These are phyloP conservation scores for Anarrhichthys ocellatus DNA, from an alignment of 2,113 vertebrate species.

Conservation along the genomic window DNA sequence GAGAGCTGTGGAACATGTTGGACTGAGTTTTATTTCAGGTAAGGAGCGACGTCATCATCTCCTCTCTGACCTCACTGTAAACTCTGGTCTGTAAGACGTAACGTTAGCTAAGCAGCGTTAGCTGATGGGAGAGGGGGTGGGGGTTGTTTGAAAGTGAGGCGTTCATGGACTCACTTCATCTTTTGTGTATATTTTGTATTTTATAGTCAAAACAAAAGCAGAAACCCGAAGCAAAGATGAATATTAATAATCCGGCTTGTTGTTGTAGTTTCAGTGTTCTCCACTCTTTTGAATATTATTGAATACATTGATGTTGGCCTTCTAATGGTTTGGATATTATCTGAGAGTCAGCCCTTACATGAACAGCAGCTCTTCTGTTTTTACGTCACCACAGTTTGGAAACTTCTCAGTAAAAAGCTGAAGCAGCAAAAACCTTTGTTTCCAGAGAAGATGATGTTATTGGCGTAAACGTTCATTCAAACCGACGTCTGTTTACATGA, in stretches of 20 bases:
- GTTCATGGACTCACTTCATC: neutral
- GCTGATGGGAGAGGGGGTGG: too few species aligned
- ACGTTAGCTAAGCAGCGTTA: too few species aligned
- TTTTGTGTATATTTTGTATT: neutral
- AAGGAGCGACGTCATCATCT: too few species aligned
- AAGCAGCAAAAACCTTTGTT: neutral
- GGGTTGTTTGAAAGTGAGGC: too few species aligned
- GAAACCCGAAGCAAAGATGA: neutral
- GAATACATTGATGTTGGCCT: neutral
- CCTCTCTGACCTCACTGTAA: too few species aligned
- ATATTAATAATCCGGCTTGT: too few species aligned
- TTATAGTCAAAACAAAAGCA: too few species aligned
- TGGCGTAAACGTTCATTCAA: neutral
- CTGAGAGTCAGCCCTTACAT: too few species aligned
- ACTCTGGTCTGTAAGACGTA: too few species aligned
- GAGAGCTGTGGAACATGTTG: too few species aligned
- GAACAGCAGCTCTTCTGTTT: neutral
- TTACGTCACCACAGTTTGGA: neutral
- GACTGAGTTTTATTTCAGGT: too few species aligned
- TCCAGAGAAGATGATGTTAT: neutral
- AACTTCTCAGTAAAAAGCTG: neutral
- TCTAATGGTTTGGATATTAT: neutral
- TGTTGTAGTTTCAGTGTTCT: neutral
- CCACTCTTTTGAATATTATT: neutral
- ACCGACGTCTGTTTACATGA: neutral